Conservation (phyloP, 2,888 invertebrate species). For the Netelia virgata region DNA sequence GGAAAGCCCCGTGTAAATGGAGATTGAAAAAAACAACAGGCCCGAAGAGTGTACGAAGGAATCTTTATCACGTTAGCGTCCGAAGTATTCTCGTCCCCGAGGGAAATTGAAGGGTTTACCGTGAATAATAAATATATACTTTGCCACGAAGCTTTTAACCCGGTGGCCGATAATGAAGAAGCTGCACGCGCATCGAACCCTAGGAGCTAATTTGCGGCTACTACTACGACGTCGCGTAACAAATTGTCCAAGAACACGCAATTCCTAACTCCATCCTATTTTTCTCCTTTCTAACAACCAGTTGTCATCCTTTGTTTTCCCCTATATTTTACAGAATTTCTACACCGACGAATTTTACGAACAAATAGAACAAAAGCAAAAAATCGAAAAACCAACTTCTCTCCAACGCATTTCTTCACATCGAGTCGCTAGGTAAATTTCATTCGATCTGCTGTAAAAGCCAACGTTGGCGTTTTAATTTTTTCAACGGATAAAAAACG, state of each 20-base stretch:
- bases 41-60: background rate
- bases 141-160: constrained; percentile 31
- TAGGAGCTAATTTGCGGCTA: background rate
- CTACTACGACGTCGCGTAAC: constrained; percentile 27
- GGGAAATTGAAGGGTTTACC: background rate
- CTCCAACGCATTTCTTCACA: too few species aligned
- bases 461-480: background rate
- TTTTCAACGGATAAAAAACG: background rate
- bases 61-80: background rate
- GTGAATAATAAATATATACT: constrained; percentile 12
- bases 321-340: background rate
- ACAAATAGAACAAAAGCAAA: too few species aligned
- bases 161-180: constrained; percentile 61
- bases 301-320: background rate
- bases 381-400: too few species aligned
- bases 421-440: too few species aligned
- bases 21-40: background rate
- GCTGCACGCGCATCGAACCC: constrained; percentile 42
- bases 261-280: background rate
- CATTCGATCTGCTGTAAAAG: too few species aligned
- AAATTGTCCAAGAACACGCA: background rate
- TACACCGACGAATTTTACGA: too few species aligned
- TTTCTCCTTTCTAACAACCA: background rate
- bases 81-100: background rate
- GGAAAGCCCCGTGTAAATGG: background rate